A percentile compares a stretch with the other conserved stretches of the same genome.
phyloP scores from a whole-genome alignment of 2,113 vertebrate genomes.

The Hylia prasina region DNA sequence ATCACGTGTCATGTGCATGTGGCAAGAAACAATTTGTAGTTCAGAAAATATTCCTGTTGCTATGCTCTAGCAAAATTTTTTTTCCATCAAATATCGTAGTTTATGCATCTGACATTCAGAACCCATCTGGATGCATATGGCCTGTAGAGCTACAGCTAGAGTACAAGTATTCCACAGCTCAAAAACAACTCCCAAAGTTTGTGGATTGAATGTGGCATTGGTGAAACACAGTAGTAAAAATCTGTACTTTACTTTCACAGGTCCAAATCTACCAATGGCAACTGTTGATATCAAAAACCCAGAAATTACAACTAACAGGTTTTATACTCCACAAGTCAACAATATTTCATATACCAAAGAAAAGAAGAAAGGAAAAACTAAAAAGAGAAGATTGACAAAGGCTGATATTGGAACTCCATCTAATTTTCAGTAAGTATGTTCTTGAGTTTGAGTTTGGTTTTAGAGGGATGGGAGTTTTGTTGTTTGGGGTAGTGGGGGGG shows the following conservation, averaged over 20 bases:
- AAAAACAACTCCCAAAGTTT: not conserved
- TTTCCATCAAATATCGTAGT: not conserved
- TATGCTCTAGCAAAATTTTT: not conserved
- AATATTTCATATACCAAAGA: conserved; percentile 92
- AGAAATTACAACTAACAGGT: conserved; percentile 93
- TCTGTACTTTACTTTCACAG: conserved; percentile 60
- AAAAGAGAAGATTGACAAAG: conserved; percentile 96
- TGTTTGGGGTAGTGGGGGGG: fast-evolving
- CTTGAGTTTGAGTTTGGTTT: not conserved
- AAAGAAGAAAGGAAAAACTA: conserved; percentile 93
- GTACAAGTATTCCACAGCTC: not conserved
- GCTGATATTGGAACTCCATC: conserved; percentile 97
- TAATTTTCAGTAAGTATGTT: conserved; percentile 94
- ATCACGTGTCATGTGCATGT: not conserved
- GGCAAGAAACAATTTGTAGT: not conserved
- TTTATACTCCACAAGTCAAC: conserved; percentile 90
- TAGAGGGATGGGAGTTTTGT: not conserved
- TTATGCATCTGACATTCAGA: not conserved
- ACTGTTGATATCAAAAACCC: conserved; percentile 99
- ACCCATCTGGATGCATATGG: not conserved
- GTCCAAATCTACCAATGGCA: conserved; percentile 91
- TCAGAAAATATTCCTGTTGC: not conserved
- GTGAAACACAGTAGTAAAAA: not conserved
- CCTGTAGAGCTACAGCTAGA: not conserved
- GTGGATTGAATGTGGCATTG: not conserved